A percentile compares a stretch with the other conserved stretches of the same genome.
phyloP scores from a whole-genome alignment of 1,140 invertebrate species.

The Micrasema longulum region DNA sequence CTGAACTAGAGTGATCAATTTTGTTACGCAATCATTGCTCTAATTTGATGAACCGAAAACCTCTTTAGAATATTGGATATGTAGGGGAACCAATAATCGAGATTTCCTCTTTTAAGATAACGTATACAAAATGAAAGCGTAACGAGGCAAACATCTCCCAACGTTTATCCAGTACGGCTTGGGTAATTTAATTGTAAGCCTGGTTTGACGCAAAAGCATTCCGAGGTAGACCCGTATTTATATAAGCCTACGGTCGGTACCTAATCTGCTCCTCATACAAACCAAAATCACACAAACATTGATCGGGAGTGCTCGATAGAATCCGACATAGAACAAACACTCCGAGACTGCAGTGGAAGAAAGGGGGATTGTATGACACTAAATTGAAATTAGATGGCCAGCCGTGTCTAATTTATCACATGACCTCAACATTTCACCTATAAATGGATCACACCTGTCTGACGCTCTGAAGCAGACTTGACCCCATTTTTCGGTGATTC shows the following conservation, averaged over 20 bases:
- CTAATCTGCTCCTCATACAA: neutral
- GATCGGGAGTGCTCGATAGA: constrained; percentile 15
- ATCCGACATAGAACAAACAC: constrained; percentile 4
- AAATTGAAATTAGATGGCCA: constrained; percentile 37
- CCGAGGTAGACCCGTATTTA: constrained; percentile 23
- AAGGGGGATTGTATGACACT: constrained; percentile 16
- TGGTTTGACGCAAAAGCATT: constrained; percentile 32
- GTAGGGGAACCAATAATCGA: no score
- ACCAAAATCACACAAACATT: constrained; percentile 6
- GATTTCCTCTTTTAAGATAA: constrained; percentile 3
- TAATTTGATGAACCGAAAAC: no score
- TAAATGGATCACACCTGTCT: no score
- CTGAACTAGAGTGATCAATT: no score
- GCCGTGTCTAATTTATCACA: no score
- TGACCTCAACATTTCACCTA: no score
- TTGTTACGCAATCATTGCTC: no score
- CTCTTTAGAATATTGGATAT: no score
- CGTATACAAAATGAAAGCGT: constrained; percentile 7
- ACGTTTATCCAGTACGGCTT: neutral
- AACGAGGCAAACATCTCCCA: neutral
- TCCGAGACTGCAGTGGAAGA: neutral
- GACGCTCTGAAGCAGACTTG: no score
- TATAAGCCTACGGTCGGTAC: neutral
- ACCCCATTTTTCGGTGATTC: no score
- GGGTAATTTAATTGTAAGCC: constrained; percentile 27